Percentiles rank a stretch among this genome's conserved stretches.
These are phyloP conservation scores for Zaprionus africanus DNA, from an alignment of 1,140 invertebrate species.

Conservation along the genomic window DNA sequence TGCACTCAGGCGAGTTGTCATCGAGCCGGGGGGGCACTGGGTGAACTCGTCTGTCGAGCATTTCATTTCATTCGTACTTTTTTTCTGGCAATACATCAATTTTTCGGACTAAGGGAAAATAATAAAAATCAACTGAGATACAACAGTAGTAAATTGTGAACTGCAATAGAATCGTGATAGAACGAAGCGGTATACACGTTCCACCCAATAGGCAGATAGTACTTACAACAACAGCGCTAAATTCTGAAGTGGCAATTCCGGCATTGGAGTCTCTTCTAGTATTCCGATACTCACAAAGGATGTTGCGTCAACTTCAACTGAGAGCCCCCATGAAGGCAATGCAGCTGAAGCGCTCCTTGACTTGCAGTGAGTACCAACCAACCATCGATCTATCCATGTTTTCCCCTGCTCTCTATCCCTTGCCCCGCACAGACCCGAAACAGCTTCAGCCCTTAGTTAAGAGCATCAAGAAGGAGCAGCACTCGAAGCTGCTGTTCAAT, in stretches of 20 bases:
- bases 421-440: slow-evolving; percentile 6
- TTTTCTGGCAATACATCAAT: slow-evolving; percentile 57
- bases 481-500: neutral
- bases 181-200: slow-evolving; percentile 20
- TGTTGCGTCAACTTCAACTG: slow-evolving; percentile 45
- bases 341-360: slow-evolving; percentile 31
- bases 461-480: slow-evolving; percentile 15
- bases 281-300: slow-evolving; percentile 21
- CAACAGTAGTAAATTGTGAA: slow-evolving; percentile 35
- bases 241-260: slow-evolving; percentile 37
- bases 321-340: slow-evolving; percentile 24
- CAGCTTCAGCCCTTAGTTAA: slow-evolving; percentile 17
- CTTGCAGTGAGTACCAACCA: slow-evolving; percentile 27
- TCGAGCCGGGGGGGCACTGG: slow-evolving; percentile 18
- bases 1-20: slow-evolving; percentile 54
- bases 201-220: slow-evolving; percentile 20
- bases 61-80: slow-evolving; percentile 61
- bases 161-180: slow-evolving; percentile 41
- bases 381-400: no score
- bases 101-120: slow-evolving; percentile 47
- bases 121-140: slow-evolving; percentile 34
- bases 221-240: slow-evolving; percentile 23
- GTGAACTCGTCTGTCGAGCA: slow-evolving; percentile 37
- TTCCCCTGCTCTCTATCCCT: neutral
- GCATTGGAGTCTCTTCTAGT: slow-evolving; percentile 14